Percentiles rank a stretch among this genome's conserved stretches.
Evolutionary conservation across 2,797 vertebrate species (phyloP).

Genomic region (Australoheros facetus): DNA sequence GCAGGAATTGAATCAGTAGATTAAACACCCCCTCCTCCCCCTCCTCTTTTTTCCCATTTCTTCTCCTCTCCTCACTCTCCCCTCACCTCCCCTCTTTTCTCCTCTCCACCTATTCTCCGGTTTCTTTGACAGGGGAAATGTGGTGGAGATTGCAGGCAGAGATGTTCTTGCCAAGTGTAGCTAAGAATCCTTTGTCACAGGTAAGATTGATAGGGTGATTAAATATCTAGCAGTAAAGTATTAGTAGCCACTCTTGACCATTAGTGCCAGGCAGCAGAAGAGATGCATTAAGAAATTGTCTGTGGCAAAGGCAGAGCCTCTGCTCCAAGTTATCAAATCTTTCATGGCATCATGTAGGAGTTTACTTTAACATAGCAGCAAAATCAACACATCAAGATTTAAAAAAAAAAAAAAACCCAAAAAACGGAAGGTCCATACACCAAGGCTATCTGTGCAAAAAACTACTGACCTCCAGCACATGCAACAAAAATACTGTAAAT

Average conservation of each 20-base stretch:
- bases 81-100: constrained; percentile 32
- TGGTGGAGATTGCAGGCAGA: constrained; percentile 78
- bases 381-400: constrained; percentile 41
- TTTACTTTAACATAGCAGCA: constrained; percentile 20
- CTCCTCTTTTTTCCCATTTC: constrained; percentile 37
- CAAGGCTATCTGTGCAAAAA: not conserved
- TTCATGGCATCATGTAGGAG: constrained; percentile 21
- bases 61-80: constrained; percentile 3
- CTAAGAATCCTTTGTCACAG: constrained; percentile 80
- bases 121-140: constrained; percentile 71
- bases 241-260: constrained; percentile 79
- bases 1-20: constrained; percentile 85
- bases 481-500: not conserved
- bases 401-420: not conserved
- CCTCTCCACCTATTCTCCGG: constrained; percentile 52
- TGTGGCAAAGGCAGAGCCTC: constrained; percentile 41
- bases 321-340: constrained; percentile 51
- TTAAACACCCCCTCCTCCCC: constrained; percentile 78
- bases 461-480: not conserved
- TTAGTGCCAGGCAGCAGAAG: constrained; percentile 69
- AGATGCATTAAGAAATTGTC: constrained; percentile 59
- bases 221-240: constrained; percentile 81
- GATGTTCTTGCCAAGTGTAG: constrained; percentile 79
- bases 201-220: constrained; percentile 86
- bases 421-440: not conserved